Evolutionary conservation across 1,140 invertebrate species (phyloP).

Genomic region (Orchestia grillus): DNA sequence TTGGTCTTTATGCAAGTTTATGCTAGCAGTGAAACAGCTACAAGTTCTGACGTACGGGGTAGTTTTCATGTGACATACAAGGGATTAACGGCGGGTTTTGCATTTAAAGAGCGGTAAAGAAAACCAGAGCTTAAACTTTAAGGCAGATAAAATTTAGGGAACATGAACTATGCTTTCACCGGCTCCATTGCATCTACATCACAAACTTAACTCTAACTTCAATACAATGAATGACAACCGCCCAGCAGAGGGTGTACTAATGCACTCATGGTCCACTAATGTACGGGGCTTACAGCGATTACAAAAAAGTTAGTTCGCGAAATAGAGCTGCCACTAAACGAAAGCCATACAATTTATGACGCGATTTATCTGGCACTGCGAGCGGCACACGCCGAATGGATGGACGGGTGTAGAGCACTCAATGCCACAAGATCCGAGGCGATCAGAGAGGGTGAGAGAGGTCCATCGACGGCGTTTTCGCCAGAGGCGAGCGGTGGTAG

Average conservation of each 20-base stretch:
- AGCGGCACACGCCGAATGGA: background rate
- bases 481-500: background rate
- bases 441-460: background rate
- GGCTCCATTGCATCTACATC: background rate
- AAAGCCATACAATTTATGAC: background rate
- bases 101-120: background rate
- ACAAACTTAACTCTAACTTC: background rate
- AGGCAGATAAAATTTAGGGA: background rate
- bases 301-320: background rate
- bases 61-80: background rate
- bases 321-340: background rate
- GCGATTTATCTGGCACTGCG: background rate
- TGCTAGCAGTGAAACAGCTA: background rate
- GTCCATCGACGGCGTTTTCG: background rate
- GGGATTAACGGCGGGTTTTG: background rate
- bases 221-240: background rate
- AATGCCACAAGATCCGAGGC: background rate
- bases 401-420: background rate
- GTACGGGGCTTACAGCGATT: background rate
- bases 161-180: background rate
- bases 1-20: background rate
- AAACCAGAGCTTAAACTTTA: background rate
- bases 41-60: too few species aligned
- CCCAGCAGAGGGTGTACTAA: background rate
- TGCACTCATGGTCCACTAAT: background rate